phyloP scores from a whole-genome alignment of 2,797 vertebrate species.

The Ara ararauna region DNA sequence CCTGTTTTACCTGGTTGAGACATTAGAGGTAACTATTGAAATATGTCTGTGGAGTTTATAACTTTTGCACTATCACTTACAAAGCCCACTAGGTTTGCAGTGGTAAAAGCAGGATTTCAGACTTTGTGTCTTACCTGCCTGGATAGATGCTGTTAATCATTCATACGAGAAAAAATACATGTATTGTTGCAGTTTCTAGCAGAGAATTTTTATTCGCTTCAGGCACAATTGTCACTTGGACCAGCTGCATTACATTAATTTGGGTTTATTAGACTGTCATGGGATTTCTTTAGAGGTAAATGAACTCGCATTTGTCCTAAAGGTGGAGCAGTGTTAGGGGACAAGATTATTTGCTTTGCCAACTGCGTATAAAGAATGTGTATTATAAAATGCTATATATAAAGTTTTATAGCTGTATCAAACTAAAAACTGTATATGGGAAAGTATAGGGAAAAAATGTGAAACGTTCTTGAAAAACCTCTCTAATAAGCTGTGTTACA shows the following conservation, averaged over 20 bases:
- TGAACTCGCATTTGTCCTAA: not conserved
- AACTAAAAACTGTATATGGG: not conserved
- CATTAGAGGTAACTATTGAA: not conserved
- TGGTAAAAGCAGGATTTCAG: not conserved
- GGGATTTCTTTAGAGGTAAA: not conserved
- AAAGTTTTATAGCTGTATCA: not conserved
- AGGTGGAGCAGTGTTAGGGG: not conserved
- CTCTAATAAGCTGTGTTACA: slow-evolving; percentile 14
- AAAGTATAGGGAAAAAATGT: not conserved
- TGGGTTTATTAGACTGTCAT: not conserved
- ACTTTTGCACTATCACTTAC: not conserved
- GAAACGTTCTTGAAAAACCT: not conserved
- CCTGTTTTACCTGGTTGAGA: not conserved
- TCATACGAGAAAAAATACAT: not conserved
- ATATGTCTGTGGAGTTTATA: not conserved
- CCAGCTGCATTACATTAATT: not conserved
- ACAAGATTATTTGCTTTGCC: not conserved
- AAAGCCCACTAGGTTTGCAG: not conserved
- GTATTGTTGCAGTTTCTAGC: not conserved
- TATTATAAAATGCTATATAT: not conserved
- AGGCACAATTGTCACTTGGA: not conserved
- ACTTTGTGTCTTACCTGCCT: not conserved
- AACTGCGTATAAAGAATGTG: not conserved
- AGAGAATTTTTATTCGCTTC: not conserved
- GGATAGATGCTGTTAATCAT: not conserved